Percentiles rank a stretch among this genome's conserved stretches.
These are phyloP conservation scores for Drosophila affinis DNA, from an alignment of 2,888 invertebrate genomes.

Conservation along the genomic window DNA sequence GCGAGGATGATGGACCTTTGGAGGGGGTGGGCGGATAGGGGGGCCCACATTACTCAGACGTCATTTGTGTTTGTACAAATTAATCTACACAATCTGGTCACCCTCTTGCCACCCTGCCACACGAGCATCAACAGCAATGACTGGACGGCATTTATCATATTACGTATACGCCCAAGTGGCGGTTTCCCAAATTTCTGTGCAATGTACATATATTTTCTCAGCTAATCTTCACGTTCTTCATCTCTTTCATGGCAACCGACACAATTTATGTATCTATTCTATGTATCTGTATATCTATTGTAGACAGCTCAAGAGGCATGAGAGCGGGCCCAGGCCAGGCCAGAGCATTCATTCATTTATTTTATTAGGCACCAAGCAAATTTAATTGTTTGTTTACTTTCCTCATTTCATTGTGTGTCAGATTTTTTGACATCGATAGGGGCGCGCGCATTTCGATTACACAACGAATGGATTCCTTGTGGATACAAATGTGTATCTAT, in stretches of 20 bases:
- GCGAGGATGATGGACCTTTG: not conserved
- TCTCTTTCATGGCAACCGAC: conserved; percentile 2
- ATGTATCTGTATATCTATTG: conserved; percentile 28
- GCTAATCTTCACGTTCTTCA: conserved; percentile 8
- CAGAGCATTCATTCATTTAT: conserved; percentile 62
- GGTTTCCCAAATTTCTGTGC: not conserved
- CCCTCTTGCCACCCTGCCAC: not conserved
- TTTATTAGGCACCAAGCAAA: conserved; percentile 75
- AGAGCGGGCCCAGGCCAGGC: not conserved
- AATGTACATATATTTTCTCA: not conserved
- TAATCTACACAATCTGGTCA: conserved; percentile 30
- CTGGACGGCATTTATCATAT: conserved; percentile 32
- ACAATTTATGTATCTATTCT: not conserved
- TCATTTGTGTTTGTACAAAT: conserved; percentile 41
- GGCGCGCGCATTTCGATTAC: conserved; percentile 75
- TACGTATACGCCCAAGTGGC: conserved; percentile 61
- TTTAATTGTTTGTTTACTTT: conserved; percentile 79
- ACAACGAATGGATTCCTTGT: conserved; percentile 37
- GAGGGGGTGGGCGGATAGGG: not conserved
- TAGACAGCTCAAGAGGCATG: conserved; percentile 32
- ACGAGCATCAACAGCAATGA: conserved; percentile 23
- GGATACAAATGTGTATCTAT: conserved; percentile 29
- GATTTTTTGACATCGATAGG: conserved; percentile 77
- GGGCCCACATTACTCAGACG: conserved; percentile 4
- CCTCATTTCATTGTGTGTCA: conserved; percentile 72